Conservation (phyloP, 2,888 invertebrate species). For the Sinotaia quadrata region DNA sequence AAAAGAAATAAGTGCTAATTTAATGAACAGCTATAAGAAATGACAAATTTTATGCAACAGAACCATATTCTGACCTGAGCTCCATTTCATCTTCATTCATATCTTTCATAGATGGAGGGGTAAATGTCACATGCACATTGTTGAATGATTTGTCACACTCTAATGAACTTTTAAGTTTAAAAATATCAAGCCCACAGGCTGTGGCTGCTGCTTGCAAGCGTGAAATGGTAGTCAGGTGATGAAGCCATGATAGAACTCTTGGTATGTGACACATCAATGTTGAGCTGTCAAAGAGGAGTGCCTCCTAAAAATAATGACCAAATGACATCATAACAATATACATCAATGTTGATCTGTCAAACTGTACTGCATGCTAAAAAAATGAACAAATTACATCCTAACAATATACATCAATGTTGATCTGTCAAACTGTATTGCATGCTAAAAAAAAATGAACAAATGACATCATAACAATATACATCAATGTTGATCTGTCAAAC, state of each 20-base stretch:
- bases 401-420: too few relatives aligned
- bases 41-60: slow-evolving; percentile 66
- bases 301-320: slow-evolving; percentile 70
- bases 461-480: too few relatives aligned
- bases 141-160: background rate
- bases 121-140: background rate
- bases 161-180: background rate
- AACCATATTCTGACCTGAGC: slow-evolving; percentile 32
- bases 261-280: slow-evolving; percentile 28
- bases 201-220: slow-evolving; percentile 11
- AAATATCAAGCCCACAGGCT: slow-evolving; percentile 7
- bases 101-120: background rate
- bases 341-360: too few relatives aligned
- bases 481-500: too few relatives aligned
- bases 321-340: too few relatives aligned
- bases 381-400: too few relatives aligned
- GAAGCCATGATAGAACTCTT: slow-evolving; percentile 31
- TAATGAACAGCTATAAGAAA: too few relatives aligned
- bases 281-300: slow-evolving; percentile 37
- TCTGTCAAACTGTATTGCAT: too few relatives aligned
- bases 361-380: too few relatives aligned
- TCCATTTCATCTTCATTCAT: slow-evolving; percentile 37
- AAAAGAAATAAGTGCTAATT: too few relatives aligned
- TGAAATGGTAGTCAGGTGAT: slow-evolving; percentile 35
- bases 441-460: too few relatives aligned